Base-by-base conservation (phyloP, 1,140 invertebrate genomes). In the Stenopsyche tienmushanensis region DNA sequence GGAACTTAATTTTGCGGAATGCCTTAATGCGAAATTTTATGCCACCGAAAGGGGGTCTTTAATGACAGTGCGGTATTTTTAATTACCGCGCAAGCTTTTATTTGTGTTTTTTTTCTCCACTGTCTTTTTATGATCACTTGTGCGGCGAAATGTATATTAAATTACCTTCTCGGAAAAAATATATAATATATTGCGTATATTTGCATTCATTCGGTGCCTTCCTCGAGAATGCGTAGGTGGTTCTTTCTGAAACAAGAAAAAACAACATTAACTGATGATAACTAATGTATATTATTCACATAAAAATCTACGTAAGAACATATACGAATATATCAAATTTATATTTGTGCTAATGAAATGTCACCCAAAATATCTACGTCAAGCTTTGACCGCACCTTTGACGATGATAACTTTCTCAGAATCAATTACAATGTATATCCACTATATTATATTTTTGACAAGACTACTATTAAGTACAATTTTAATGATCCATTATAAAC, bases 41-140 rank as follows among this genome's bases (percentile, higher is more conserved):
- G 17, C 44, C 54, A 58, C 49, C 26, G 34, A 65, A 45, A 65
- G 54, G 59, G 53, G 42, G n/a, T n/a, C 47, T 52, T 52, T 52
- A 57, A 44, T 55, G 50, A 41, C 45, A 54, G 24, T 50, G 41
- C 24, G 54, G 64, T 41, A 52, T 50, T 65, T 59, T 65, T 65
- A 65, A 65, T 65, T 54, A 45, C 54, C 39, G 20, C 49, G 64
- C 21, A 15, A 59, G 45, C 24, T 50, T 65, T 49, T 52, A 42
- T 44, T 59, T 9, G 29, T 18, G n/a, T 41, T 49, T 59, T 57
- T 34, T 50, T 42, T 34, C 42, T 59, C 59, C 50, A 65, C 45
- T 52, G 64, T 64, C 53, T 64, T 65, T 65, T 47, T 65, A 55
- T 49, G 53, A 34, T 50, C 54, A 64, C 64, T 59, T 52, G 21